phyloP scores from a whole-genome alignment of 1,140 invertebrate species.

The Saccostrea glomerata region DNA sequence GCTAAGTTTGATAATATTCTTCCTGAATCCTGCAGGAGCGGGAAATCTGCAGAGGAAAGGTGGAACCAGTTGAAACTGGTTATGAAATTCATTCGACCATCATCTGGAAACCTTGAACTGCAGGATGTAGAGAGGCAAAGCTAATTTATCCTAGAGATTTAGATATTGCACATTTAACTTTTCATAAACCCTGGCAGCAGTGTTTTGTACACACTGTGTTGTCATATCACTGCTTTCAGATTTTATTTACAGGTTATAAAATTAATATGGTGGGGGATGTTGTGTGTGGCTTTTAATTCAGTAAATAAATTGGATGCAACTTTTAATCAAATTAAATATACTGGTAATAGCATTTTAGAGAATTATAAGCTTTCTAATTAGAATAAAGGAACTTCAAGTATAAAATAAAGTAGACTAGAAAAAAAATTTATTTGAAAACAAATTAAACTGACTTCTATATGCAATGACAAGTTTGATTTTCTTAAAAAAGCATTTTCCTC shows the following conservation, averaged over 20 bases:
- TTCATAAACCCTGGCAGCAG: background rate
- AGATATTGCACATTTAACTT: conserved; percentile 22
- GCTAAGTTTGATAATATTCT: background rate
- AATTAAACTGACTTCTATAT: too few species aligned
- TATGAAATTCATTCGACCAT: conserved; percentile 72
- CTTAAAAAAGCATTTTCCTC: too few species aligned
- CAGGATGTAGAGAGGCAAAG: conserved; percentile 71
- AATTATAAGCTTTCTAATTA: too few species aligned
- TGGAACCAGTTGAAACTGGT: conserved; percentile 72
- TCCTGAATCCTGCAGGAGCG: conserved; percentile 11
- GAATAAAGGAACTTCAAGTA: too few species aligned
- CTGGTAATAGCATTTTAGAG: too few species aligned
- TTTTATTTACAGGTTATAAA: background rate
- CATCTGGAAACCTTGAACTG: conserved; percentile 53
- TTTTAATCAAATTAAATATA: too few species aligned
- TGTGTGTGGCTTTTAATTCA: too few species aligned
- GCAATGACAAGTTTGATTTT: too few species aligned
- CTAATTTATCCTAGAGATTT: conserved; percentile 11
- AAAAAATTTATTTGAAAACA: too few species aligned
- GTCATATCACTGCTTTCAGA: background rate
- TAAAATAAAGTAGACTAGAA: too few species aligned
- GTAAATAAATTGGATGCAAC: too few species aligned
- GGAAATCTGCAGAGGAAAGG: conserved; percentile 61
- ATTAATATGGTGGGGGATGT: too few species aligned
- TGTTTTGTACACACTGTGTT: conserved; percentile 9